A percentile compares a stretch with the other conserved stretches of the same genome.
Evolutionary conservation across 2,113 vertebrate species (phyloP).

Genomic region (Brachionichthys hirsutus): DNA sequence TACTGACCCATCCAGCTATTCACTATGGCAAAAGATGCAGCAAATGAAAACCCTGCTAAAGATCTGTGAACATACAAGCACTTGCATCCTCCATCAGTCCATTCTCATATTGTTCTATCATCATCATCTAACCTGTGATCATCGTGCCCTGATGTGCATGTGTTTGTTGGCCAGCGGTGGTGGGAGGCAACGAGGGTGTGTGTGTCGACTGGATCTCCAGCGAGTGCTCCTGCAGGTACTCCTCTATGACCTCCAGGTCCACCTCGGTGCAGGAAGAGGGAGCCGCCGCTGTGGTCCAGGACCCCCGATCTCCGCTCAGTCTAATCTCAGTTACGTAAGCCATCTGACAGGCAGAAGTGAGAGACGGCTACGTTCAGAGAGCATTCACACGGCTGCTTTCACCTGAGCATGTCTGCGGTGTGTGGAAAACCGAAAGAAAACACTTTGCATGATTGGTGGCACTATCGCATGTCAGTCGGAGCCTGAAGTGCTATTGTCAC

Average conservation of each 20-base stretch:
- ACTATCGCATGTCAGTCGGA: conserved; percentile 1
- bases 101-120: too few relatives aligned
- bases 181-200: conserved; percentile 25
- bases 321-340: conserved; percentile 63
- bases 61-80: too few relatives aligned
- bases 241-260: conserved; percentile 81
- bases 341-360: conserved; percentile 57
- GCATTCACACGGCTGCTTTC: not conserved
- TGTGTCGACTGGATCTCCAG: conserved; percentile 68
- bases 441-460: conserved; percentile 14
- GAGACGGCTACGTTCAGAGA: conserved; percentile 1
- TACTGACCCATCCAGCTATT: conserved; percentile 75
- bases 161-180: conserved; percentile 24
- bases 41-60: not conserved
- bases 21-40: conserved; percentile 48
- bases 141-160: conserved; percentile 45
- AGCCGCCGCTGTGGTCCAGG: conserved; percentile 49
- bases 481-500: conserved; percentile 19
- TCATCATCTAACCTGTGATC: conserved; percentile 65
- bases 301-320: conserved; percentile 32
- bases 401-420: not conserved
- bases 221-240: conserved; percentile 80
- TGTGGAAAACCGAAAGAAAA: not conserved
- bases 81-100: not conserved
- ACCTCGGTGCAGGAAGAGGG: conserved; percentile 64